Percentiles rank a stretch among this genome's conserved stretches.
These are phyloP conservation scores for Sceliomorpha sp. DNA, from an alignment of 2,888 invertebrate genomes.

Conservation along the genomic window DNA sequence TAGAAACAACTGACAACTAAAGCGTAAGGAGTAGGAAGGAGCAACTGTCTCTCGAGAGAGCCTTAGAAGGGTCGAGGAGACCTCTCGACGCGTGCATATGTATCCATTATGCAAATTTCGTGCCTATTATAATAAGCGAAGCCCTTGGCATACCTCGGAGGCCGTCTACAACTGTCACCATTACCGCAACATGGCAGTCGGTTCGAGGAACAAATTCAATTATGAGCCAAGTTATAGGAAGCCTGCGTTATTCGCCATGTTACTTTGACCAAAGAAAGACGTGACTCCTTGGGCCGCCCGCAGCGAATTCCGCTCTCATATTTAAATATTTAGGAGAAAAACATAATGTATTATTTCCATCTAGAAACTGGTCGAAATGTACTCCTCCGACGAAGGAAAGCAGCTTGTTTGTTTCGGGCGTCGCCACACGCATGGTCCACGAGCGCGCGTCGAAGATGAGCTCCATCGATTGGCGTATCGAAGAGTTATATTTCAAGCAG, in stretches of 20 bases:
- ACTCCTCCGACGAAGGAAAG: too few species aligned
- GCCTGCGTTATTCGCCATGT: constrained; percentile 58
- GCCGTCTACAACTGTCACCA: constrained; percentile 74
- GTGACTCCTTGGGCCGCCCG: constrained; percentile 3
- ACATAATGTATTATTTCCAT: too few species aligned
- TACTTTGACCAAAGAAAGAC: constrained; percentile 32
- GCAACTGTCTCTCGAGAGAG: constrained; percentile 60
- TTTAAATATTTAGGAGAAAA: too few species aligned
- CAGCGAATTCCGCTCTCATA: too few species aligned
- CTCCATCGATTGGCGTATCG: too few species aligned
- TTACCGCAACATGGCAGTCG: constrained; percentile 71
- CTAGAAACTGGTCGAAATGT: too few species aligned
- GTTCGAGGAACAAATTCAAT: constrained; percentile 77
- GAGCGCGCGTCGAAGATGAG: too few species aligned
- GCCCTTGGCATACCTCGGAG: constrained; percentile 72
- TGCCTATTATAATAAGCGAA: constrained; percentile 79
- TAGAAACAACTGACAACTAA: constrained; percentile 78
- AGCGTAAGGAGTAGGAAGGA: constrained; percentile 68
- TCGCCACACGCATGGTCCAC: not conserved
- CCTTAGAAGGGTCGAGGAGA: constrained; percentile 63
- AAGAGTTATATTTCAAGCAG: not conserved
- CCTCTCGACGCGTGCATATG: constrained; percentile 75
- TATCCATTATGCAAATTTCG: constrained; percentile 79
- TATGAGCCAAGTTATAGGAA: constrained; percentile 73
- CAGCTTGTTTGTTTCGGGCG: too few species aligned